A percentile compares a stretch with the other conserved stretches of the same genome.
Conservation (phyloP, 2,888 invertebrate genomes). For the Drepanosiphum platanoidis region DNA sequence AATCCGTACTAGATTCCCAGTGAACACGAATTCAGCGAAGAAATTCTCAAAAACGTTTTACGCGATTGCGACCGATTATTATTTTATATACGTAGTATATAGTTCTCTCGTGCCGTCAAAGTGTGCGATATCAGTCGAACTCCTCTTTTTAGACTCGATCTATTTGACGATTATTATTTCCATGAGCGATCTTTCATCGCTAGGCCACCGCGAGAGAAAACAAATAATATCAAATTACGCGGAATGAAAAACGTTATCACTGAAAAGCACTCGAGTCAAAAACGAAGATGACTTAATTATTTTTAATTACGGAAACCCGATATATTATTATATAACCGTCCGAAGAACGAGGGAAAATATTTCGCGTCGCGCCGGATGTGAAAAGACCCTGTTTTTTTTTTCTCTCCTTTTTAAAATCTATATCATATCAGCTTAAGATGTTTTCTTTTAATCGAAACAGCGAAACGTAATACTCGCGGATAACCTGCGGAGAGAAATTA, state of each 20-base stretch:
- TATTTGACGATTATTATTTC: constrained; percentile 19
- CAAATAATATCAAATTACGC: constrained; percentile 22
- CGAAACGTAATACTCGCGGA: too few relatives aligned
- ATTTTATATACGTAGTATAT: too few relatives aligned
- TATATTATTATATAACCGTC: neutral
- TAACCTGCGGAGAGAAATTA: too few relatives aligned
- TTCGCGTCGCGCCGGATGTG: neutral
- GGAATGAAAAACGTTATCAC: constrained; percentile 1
- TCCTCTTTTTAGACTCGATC: neutral
- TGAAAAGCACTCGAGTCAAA: constrained; percentile 12
- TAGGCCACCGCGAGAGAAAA: constrained; percentile 1
- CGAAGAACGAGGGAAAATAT: neutral
- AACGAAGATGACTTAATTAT: neutral
- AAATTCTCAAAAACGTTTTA: neutral
- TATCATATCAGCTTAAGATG: neutral
- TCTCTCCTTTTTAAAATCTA: neutral
- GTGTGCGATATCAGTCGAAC: neutral
- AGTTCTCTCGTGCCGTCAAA: neutral
- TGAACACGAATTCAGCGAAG: too few relatives aligned
- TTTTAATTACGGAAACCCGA: constrained; percentile 1
- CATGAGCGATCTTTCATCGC: neutral
- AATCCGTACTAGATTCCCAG: too few relatives aligned
- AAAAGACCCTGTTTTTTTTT: neutral
- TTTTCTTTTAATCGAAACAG: neutral
- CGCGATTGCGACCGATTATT: too few relatives aligned